phyloP scores from a whole-genome alignment of 2,113 vertebrate genomes.

The Zingel zingel region DNA sequence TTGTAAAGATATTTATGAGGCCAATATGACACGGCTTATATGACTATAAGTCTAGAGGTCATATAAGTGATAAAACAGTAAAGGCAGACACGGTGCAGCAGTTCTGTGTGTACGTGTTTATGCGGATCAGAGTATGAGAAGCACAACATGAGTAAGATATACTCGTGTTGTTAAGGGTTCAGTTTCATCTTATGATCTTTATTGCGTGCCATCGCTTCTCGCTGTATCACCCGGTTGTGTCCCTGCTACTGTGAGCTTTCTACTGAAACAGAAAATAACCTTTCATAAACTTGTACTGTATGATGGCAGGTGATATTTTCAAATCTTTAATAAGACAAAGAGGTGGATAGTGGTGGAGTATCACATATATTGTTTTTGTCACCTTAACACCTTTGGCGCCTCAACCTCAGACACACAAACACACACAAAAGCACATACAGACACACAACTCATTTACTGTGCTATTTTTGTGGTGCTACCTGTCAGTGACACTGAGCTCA shows the following conservation, averaged over 20 bases:
- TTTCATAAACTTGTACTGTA: not conserved
- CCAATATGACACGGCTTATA: conserved; percentile 57
- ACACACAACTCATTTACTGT: conserved; percentile 67
- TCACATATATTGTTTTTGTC: conserved; percentile 35
- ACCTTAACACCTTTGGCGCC: conserved; percentile 30
- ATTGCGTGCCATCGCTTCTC: conserved; percentile 34
- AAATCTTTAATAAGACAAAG: conserved; percentile 26
- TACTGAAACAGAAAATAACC: conserved; percentile 27
- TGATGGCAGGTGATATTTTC: conserved; percentile 30
- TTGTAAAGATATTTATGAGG: conserved; percentile 59
- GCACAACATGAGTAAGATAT: conserved; percentile 51
- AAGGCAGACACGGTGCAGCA: conserved; percentile 41
- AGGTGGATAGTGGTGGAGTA: not conserved
- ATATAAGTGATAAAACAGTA: conserved; percentile 57
- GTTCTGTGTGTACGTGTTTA: conserved; percentile 11
- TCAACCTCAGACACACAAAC: conserved; percentile 21
- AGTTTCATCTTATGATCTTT: conserved; percentile 53
- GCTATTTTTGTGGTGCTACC: conserved; percentile 74
- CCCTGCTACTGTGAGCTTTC: not conserved
- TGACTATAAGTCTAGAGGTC: conserved; percentile 66
- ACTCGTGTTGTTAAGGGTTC: conserved; percentile 44
- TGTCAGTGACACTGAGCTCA: conserved; percentile 66
- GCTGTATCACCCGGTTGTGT: conserved; percentile 14
- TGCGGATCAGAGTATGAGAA: conserved; percentile 13
- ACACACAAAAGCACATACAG: conserved; percentile 9